Evolutionary conservation across 2,888 invertebrate genomes (phyloP).

Genomic region (Sarcophaga caerulescens): DNA sequence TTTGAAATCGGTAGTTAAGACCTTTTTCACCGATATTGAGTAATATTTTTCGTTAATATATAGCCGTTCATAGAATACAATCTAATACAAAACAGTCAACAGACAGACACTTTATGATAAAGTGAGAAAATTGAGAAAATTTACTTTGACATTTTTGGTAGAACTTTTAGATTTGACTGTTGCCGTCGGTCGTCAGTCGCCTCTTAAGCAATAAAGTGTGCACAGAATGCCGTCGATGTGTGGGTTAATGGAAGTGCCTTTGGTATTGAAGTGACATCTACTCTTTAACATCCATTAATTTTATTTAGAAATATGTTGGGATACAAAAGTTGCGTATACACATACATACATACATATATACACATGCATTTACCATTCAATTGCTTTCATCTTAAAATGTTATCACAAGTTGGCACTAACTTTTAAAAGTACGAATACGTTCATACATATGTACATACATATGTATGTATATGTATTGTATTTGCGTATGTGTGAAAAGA

Average conservation of each 20-base stretch:
- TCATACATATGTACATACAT: too few species aligned
- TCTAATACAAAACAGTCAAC: not conserved
- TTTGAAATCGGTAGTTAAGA: not conserved
- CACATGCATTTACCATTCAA: conserved; percentile 73
- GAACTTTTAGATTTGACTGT: not conserved
- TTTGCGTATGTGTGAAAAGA: not conserved
- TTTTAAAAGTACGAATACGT: conserved; percentile 11
- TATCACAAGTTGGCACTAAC: conserved; percentile 73
- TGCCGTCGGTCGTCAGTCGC: not conserved
- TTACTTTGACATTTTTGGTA: not conserved
- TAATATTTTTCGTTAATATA: not conserved
- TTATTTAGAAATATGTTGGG: conserved; percentile 71
- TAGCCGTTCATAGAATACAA: not conserved
- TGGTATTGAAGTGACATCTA: conserved; percentile 74
- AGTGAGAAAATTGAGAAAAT: conserved; percentile 6
- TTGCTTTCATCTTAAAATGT: conserved; percentile 76
- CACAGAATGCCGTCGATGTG: not conserved
- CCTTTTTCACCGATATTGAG: not conserved
- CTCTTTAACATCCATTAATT: conserved; percentile 78
- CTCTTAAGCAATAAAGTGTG: conserved; percentile 4
- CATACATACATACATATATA: not conserved
- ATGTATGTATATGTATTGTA: conserved; percentile 25
- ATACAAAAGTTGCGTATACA: not conserved
- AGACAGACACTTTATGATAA: conserved; percentile 18
- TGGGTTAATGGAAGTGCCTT: conserved; percentile 22